A percentile compares a stretch with the other conserved stretches of the same genome.
phyloP scores from a whole-genome alignment of 2,888 invertebrate species.

The Stegophylla sp. region DNA sequence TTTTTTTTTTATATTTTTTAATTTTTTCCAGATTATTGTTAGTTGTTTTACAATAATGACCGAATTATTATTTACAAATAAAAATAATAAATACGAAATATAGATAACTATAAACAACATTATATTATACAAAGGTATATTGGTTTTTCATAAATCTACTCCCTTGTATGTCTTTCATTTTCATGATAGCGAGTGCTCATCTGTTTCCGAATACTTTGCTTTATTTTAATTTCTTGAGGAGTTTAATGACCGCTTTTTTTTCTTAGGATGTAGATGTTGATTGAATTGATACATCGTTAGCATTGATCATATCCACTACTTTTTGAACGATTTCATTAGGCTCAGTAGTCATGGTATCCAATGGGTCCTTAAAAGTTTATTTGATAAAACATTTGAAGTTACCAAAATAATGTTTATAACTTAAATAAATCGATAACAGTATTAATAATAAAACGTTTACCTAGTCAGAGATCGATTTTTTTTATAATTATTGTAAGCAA shows the following conservation, averaged over 20 bases:
- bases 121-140: no score
- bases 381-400: not conserved
- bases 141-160: constrained; percentile 5
- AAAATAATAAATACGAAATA: no score
- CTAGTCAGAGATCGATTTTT: not conserved
- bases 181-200: not conserved
- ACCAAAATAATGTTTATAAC: constrained; percentile 6
- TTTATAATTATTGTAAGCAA: no score
- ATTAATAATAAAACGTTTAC: not conserved
- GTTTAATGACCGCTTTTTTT: constrained; percentile 14
- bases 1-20: no score
- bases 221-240: constrained; percentile 6
- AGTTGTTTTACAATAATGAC: no score
- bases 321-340: constrained; percentile 1
- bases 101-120: no score
- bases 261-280: not conserved
- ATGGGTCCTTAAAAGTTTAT: constrained; percentile 4
- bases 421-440: constrained; percentile 3
- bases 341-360: not conserved
- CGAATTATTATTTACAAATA: no score
- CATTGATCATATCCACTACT: not conserved
- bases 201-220: not conserved
- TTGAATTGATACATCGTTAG: constrained; percentile 11
- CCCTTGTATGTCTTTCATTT: constrained; percentile 19
- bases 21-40: no score